Percentiles rank a stretch among this genome's conserved stretches.
Conservation (phyloP, 2,888 invertebrate genomes). For the Leptarthrus brevirostris region DNA sequence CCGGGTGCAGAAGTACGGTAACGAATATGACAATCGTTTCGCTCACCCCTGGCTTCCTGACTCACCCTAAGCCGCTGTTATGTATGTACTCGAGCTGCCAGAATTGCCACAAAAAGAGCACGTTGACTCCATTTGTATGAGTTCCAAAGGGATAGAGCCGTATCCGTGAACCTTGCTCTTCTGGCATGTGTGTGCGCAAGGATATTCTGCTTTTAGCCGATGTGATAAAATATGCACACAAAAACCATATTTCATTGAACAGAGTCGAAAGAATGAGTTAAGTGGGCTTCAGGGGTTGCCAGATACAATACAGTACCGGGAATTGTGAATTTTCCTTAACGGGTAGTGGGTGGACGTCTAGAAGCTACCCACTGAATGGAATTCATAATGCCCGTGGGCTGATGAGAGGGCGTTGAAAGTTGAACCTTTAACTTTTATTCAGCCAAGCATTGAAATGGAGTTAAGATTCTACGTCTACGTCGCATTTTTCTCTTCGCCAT, state of each 20-base stretch:
- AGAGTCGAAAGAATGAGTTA: conserved; percentile 41
- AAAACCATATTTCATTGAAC: conserved; percentile 48
- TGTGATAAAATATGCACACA: conserved; percentile 48
- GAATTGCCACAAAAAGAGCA: conserved; percentile 45
- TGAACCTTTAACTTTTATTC: conserved; percentile 32
- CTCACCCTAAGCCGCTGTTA: neutral
- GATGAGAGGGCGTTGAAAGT: conserved; percentile 27
- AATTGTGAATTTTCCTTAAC: neutral
- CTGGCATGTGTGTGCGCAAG: conserved; percentile 4
- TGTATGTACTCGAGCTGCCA: conserved; percentile 20
- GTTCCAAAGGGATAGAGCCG: conserved; percentile 19
- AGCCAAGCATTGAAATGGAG: conserved; percentile 22
- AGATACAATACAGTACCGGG: conserved; percentile 26
- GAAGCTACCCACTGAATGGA: conserved; percentile 32
- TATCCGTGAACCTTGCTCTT: conserved; percentile 12
- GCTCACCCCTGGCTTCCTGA: conserved; percentile 18
- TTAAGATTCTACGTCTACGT: conserved; percentile 17
- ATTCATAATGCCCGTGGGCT: conserved; percentile 28
- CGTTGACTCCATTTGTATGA: conserved; percentile 8
- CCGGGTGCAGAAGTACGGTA: conserved; percentile 33
- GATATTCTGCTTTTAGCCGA: conserved; percentile 7
- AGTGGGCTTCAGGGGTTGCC: conserved; percentile 41
- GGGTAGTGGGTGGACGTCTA: neutral
- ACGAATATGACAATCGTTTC: conserved; percentile 32
- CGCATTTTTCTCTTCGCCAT: conserved; percentile 3